phyloP scores from a whole-genome alignment of 2,113 vertebrate species.

The Spea bombifrons region DNA sequence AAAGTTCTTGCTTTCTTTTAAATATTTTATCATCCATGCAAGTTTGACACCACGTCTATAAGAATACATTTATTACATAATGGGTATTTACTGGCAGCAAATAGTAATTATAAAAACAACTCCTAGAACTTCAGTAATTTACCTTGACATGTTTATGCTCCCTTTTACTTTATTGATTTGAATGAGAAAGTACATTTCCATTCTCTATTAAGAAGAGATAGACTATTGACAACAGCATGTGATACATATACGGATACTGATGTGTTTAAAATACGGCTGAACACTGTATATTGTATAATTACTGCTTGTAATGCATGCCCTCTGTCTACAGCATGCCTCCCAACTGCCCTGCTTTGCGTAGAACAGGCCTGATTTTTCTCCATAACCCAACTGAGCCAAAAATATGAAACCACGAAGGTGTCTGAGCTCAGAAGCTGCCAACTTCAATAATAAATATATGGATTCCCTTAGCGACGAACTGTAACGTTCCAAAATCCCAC shows the following conservation, averaged over 20 bases:
- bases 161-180: constrained; percentile 24
- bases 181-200: constrained; percentile 30
- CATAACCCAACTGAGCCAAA: too few relatives aligned
- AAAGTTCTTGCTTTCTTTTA: constrained; percentile 25
- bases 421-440: too few relatives aligned
- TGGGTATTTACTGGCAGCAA: constrained; percentile 43
- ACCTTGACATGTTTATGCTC: constrained; percentile 40
- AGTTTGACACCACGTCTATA: constrained; percentile 32
- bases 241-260: neutral
- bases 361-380: too few relatives aligned
- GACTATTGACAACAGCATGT: constrained; percentile 8
- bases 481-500: too few relatives aligned
- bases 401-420: too few relatives aligned
- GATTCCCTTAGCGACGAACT: too few relatives aligned
- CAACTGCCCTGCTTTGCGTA: too few relatives aligned
- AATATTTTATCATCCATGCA: constrained; percentile 43
- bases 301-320: too few relatives aligned
- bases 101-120: constrained; percentile 43
- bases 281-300: too few relatives aligned
- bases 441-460: too few relatives aligned
- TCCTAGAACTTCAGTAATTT: constrained; percentile 32
- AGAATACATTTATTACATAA: constrained; percentile 18
- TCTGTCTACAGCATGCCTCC: too few relatives aligned
- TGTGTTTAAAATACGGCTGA: too few relatives aligned
- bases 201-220: constrained; percentile 9